These are phyloP conservation scores for Aphrocallistes beatrix DNA, from an alignment of 37 sponge, comb jelly and placozoan species.

Conservation along the genomic window DNA sequence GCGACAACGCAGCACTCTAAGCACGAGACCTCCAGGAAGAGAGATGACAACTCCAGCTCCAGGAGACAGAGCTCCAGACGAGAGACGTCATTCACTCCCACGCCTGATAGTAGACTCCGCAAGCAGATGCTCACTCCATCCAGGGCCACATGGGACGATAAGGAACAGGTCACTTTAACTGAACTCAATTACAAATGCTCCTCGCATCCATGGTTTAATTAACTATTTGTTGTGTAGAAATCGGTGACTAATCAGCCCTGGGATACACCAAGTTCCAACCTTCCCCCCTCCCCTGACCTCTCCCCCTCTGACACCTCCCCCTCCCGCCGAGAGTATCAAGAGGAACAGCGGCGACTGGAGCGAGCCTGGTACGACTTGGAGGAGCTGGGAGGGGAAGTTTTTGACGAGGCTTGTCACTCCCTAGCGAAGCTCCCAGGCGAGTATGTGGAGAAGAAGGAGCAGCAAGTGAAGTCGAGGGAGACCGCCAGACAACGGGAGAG, in stretches of 20 bases:
- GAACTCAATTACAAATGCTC: background rate
- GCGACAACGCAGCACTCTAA: slow-evolving; percentile 25
- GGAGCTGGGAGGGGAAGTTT: slow-evolving; percentile 39
- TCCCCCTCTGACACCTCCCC: background rate
- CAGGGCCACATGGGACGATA: slow-evolving; percentile 64
- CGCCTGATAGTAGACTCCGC: background rate
- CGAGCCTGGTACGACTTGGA: slow-evolving; percentile 98
- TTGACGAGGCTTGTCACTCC: slow-evolving; percentile 82
- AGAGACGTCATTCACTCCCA: background rate
- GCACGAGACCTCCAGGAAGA: background rate
- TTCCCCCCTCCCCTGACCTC: background rate
- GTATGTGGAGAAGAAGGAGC: slow-evolving; percentile 87
- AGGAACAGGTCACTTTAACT: background rate
- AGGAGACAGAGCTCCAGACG: slow-evolving; percentile 13
- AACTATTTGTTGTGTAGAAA: background rate
- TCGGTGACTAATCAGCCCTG: background rate
- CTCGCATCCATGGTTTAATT: background rate
- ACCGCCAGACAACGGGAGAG: background rate
- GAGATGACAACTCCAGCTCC: background rate
- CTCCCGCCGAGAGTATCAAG: background rate
- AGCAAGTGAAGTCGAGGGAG: slow-evolving; percentile 39
- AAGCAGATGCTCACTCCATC: slow-evolving; percentile 58
- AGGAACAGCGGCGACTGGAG: slow-evolving; percentile 56
- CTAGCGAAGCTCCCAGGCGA: slow-evolving; percentile 83
- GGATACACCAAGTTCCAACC: background rate